Evolutionary conservation across 2,888 invertebrate species (phyloP).

Genomic region (Leptopilina syphax): DNA sequence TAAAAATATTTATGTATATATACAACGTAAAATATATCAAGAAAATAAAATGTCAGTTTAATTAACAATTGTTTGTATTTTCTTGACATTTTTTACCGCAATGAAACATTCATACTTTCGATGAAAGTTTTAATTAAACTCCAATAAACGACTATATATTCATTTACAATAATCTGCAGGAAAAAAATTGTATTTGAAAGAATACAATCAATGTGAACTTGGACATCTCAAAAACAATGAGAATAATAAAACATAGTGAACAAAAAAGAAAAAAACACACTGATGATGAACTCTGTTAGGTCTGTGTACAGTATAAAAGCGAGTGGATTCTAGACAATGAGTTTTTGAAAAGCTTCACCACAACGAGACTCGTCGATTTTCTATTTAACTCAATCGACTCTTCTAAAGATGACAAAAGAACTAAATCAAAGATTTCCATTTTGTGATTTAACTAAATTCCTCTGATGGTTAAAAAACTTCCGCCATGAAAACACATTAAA

Average conservation of each 20-base stretch:
- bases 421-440: neutral
- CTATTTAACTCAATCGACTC: slow-evolving; percentile 7
- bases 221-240: neutral
- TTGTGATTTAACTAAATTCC: neutral
- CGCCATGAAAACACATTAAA: neutral
- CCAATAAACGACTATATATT: too few relatives aligned
- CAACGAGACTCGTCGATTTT: slow-evolving; percentile 1
- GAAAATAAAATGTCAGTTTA: too few relatives aligned
- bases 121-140: too few relatives aligned
- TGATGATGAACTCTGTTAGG: slow-evolving; percentile 11
- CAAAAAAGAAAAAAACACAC: slow-evolving; percentile 12
- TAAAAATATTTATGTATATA: too few relatives aligned
- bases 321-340: neutral
- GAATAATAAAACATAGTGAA: neutral
- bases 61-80: too few relatives aligned
- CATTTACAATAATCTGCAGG: too few relatives aligned
- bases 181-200: too few relatives aligned
- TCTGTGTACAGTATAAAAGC: slow-evolving; percentile 14
- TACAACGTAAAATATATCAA: too few relatives aligned
- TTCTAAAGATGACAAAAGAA: neutral
- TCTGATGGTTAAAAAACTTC: neutral
- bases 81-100: too few relatives aligned
- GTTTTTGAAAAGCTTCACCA: neutral
- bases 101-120: too few relatives aligned
- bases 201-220: too few relatives aligned